Conservation (phyloP, 1,140 invertebrate genomes). For the Coboldia fuscipes region DNA sequence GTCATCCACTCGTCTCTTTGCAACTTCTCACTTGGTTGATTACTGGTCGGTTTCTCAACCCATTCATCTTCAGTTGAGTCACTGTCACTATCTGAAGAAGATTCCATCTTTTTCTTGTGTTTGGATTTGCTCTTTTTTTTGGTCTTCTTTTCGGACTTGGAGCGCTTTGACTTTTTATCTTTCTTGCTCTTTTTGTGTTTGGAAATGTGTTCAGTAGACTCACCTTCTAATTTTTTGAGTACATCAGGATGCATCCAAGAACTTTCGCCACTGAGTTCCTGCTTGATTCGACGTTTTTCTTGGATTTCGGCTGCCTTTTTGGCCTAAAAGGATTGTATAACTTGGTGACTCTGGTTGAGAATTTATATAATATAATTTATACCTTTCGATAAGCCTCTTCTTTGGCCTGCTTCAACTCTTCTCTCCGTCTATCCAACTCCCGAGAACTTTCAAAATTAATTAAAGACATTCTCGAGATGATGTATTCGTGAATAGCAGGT, state of each 20-base stretch:
- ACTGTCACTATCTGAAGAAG: constrained; percentile 6
- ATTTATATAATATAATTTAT: constrained; percentile 1
- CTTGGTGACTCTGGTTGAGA: too few relatives aligned
- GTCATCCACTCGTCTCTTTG: constrained; percentile 33
- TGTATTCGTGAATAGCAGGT: too few relatives aligned
- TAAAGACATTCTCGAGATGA: constrained; percentile 15
- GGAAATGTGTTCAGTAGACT: constrained; percentile 8
- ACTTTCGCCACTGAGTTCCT: constrained; percentile 16
- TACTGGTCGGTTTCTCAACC: constrained; percentile 24
- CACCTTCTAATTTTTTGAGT: constrained; percentile 13
- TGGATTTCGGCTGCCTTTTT: constrained; percentile 13
- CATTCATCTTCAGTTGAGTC: constrained; percentile 11
- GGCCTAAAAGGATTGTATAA: constrained; percentile 9
- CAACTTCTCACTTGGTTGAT: constrained; percentile 3
- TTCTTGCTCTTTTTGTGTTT: constrained; percentile 11
- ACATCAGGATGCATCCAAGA: constrained; percentile 24
- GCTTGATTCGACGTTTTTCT: constrained; percentile 12
- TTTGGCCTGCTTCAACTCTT: constrained; percentile 16
- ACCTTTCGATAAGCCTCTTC: constrained; percentile 5
- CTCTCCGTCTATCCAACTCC: constrained; percentile 19
- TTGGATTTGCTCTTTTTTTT: constrained; percentile 12
- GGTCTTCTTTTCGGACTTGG: constrained; percentile 8
- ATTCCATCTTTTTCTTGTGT: constrained; percentile 9
- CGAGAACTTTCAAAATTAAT: constrained; percentile 22
- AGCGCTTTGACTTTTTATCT: constrained; percentile 12